A percentile compares a stretch with the other conserved stretches of the same genome.
phyloP scores from a whole-genome alignment of 2,113 vertebrate species.

The Neoarius graeffei region DNA sequence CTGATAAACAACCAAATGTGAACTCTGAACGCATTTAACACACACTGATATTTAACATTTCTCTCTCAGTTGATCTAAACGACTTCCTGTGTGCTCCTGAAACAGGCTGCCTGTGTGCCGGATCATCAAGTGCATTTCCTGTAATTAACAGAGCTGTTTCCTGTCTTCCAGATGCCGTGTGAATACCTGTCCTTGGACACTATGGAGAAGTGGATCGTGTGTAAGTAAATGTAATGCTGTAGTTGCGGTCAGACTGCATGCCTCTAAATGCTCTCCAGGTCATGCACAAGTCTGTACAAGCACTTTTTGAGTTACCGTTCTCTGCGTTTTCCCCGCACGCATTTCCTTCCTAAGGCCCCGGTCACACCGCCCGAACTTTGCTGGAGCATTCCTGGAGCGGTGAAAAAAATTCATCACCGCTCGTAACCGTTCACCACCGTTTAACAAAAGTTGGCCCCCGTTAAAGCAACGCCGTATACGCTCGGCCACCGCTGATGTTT shows the following conservation, averaged over 20 bases:
- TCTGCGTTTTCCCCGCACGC: not conserved
- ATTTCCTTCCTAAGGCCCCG: not conserved
- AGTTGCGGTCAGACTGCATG: not conserved
- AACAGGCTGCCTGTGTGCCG: not conserved
- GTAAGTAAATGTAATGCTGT: constrained; percentile 77
- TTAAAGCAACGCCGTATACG: too few species aligned
- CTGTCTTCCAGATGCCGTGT: constrained; percentile 89
- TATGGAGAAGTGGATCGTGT: constrained; percentile 99
- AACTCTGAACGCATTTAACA: not conserved
- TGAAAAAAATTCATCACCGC: too few species aligned
- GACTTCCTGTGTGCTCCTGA: not conserved
- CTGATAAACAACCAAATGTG: not conserved
- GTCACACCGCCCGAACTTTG: too few species aligned
- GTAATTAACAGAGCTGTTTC: not conserved
- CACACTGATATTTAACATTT: not conserved
- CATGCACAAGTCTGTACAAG: not conserved
- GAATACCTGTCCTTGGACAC: constrained; percentile 96
- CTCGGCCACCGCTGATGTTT: too few species aligned
- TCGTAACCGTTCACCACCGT: too few species aligned
- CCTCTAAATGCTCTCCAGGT: not conserved
- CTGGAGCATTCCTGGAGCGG: too few species aligned
- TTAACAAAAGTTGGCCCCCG: too few species aligned
- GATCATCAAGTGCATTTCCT: not conserved
- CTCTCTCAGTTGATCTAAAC: not conserved
- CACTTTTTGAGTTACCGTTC: not conserved